Conservation (phyloP, 1,140 invertebrate species). For the Thaumatotibia leucotreta region DNA sequence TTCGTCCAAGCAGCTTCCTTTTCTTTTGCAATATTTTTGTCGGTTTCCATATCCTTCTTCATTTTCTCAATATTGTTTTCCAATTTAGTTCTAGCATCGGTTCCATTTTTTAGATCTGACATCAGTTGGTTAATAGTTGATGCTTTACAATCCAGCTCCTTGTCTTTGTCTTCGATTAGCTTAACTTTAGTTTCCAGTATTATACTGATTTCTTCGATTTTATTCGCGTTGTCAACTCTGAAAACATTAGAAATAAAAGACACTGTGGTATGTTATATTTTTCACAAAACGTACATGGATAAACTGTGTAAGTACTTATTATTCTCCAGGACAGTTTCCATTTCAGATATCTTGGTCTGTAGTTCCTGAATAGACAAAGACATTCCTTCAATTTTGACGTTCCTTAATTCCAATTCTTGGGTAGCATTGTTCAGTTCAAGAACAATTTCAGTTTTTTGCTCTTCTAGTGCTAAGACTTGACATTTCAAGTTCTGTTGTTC, state of each 20-base stretch:
- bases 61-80: constrained; percentile 30
- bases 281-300: not conserved
- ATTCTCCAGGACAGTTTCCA: constrained; percentile 22
- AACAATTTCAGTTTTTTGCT: not conserved
- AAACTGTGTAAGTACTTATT: constrained; percentile 20
- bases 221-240: not conserved
- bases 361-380: constrained; percentile 1
- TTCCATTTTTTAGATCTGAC: constrained; percentile 37
- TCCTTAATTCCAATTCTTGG: constrained; percentile 18
- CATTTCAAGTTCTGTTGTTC: not conserved
- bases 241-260: not conserved
- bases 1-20: constrained; percentile 23
- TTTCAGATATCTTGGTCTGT: constrained; percentile 22
- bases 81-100: constrained; percentile 32
- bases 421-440: constrained; percentile 14
- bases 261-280: not conserved
- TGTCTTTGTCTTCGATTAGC: constrained; percentile 26
- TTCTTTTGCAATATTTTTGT: constrained; percentile 26
- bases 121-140: constrained; percentile 40
- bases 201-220: constrained; percentile 18
- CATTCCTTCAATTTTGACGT: constrained; percentile 18
- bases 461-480: not conserved
- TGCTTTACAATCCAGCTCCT: constrained; percentile 38
- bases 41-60: constrained; percentile 33
- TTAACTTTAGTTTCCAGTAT: not conserved